These are phyloP conservation scores for Thamnaconus septentrionalis DNA, from an alignment of 2,113 vertebrate species.

Conservation along the genomic window DNA sequence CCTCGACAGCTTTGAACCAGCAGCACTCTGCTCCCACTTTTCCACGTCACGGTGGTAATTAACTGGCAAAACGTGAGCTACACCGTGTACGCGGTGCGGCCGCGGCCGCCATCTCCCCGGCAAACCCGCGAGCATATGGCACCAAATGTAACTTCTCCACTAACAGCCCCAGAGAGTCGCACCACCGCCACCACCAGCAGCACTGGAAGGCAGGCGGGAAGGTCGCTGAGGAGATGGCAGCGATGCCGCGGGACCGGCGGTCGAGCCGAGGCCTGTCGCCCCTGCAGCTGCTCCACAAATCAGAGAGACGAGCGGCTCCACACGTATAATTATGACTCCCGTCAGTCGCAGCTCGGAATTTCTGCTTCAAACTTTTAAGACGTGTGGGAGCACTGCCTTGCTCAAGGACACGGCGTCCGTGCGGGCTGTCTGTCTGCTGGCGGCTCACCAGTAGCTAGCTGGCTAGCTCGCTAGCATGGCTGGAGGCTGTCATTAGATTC, in stretches of 20 bases:
- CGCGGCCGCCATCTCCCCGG: slow-evolving; percentile 70
- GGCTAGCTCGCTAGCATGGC: no score
- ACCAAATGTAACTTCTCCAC: slow-evolving; percentile 74
- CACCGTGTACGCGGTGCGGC: slow-evolving; percentile 67
- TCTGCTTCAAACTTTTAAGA: neutral
- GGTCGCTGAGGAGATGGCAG: slow-evolving; percentile 27
- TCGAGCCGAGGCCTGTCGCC: slow-evolving; percentile 36
- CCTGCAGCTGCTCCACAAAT: slow-evolving; percentile 41
- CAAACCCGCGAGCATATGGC: slow-evolving; percentile 81
- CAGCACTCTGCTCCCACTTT: slow-evolving; percentile 67
- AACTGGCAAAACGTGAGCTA: slow-evolving; percentile 76
- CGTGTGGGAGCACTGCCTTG: slow-evolving; percentile 38
- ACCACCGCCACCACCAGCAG: slow-evolving; percentile 36
- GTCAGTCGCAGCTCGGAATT: slow-evolving; percentile 13
- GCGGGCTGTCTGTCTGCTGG: slow-evolving; percentile 13
- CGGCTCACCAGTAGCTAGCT: neutral
- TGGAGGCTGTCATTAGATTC: neutral
- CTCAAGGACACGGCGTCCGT: slow-evolving; percentile 50
- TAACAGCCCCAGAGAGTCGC: slow-evolving; percentile 76
- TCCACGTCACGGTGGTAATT: slow-evolving; percentile 76
- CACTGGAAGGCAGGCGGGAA: slow-evolving; percentile 5
- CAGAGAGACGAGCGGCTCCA: slow-evolving; percentile 16
- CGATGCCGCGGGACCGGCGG: slow-evolving; percentile 11
- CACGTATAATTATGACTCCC: slow-evolving; percentile 19
- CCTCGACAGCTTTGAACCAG: slow-evolving; percentile 54